Percentiles rank a stretch among this genome's conserved stretches.
Evolutionary conservation across 2,888 invertebrate genomes (phyloP).

Genomic region (Drosophila stalkeri): DNA sequence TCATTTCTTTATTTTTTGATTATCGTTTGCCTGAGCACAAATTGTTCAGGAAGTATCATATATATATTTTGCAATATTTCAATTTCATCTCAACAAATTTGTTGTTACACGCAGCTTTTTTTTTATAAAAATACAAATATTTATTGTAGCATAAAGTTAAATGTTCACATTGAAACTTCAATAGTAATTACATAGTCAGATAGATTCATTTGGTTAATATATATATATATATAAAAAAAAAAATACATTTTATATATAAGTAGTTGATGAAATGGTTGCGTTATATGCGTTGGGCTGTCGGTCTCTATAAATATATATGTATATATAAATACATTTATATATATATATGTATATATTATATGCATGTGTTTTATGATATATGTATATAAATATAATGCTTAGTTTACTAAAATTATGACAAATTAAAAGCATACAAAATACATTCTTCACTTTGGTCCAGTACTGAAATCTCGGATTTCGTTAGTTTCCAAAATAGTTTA

Average conservation of each 20-base stretch:
- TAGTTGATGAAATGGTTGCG: slow-evolving; percentile 39
- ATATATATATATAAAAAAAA: slow-evolving; percentile 13
- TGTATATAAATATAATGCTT: slow-evolving; percentile 43
- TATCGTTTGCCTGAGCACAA: slow-evolving; percentile 65
- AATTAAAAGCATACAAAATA: slow-evolving; percentile 68
- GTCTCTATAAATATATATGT: slow-evolving; percentile 31
- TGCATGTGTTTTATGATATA: slow-evolving; percentile 23
- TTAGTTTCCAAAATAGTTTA: slow-evolving; percentile 63
- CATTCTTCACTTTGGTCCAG: slow-evolving; percentile 78
- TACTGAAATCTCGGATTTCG: slow-evolving; percentile 79
- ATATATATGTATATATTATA: not conserved
- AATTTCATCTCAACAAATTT: not conserved
- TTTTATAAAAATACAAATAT: slow-evolving; percentile 44
- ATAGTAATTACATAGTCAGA: slow-evolving; percentile 51
- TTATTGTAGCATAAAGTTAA: slow-evolving; percentile 37
- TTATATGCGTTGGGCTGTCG: slow-evolving; percentile 57
- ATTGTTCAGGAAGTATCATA: slow-evolving; percentile 15
- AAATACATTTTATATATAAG: not conserved
- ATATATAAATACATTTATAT: not conserved
- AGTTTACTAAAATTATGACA: slow-evolving; percentile 49
- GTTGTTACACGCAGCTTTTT: not conserved
- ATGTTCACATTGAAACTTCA: slow-evolving; percentile 56
- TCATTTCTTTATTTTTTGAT: too few species aligned
- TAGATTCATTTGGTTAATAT: slow-evolving; percentile 55
- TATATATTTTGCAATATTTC: not conserved